Evolutionary conservation across 2,888 invertebrate species (phyloP), one percentile per base, ranked within the genome.

Genomic region (Athalia circularis): DNA sequence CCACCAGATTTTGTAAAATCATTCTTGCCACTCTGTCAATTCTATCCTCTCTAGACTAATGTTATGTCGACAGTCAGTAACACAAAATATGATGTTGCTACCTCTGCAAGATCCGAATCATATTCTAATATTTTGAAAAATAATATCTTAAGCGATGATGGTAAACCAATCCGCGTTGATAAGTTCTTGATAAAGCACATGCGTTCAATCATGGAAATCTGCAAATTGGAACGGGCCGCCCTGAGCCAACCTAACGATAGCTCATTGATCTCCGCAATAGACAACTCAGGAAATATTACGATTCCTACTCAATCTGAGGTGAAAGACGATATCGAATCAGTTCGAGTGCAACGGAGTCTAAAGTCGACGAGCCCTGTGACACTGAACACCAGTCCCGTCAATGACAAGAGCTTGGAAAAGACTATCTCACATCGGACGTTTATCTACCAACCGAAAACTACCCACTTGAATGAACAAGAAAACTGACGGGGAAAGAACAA

Each of bases 101-200:
- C 65, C 43, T 65, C 48, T 11, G 65, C 65, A 4, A 45, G 65
- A 65, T 65, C 65, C 9, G 48, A 65, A 65, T 43, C 65, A 45
- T 65, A 65, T 65, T 65, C 47, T 4, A 65, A 65, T 47, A 65
- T 45, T 48, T 47, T 65, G 4, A 65, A 65, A n/a, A 65, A 65
- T 43, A 65, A 65, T 65, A 48, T 48, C 13, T 48, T 65, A 11
- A 6, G 48, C 11, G 65, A 65, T 13, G 6, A 48, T 45, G 48
- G 65, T 45, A 65, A 65, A 11, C 65, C 65, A 5, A 43, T 48
- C 47, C 48, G 65, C 43, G n/a, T 65, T 7, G 65, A 48, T 43
- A 65, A 65, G 65, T 65, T 65, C 47, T 13, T 48, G n/a, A 65
- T 65, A n/a, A 13, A 65, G 47, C 65, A 65, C n/a, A 65, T 65